Evolutionary conservation across 2,888 invertebrate species (phyloP).

Genomic region (Pelosia muscerda): DNA sequence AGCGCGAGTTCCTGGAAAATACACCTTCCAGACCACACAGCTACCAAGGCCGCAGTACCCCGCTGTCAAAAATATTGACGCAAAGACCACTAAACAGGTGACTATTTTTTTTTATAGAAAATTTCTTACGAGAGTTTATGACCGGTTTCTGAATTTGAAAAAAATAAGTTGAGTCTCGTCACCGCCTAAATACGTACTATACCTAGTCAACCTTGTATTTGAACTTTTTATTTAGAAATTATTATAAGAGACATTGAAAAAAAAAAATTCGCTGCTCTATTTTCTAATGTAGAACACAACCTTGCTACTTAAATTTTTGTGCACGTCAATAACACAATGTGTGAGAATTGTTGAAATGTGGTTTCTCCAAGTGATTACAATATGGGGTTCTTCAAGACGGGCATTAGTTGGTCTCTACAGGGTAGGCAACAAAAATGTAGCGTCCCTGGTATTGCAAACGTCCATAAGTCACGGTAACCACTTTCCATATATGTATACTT

Average conservation of each 20-base stretch:
- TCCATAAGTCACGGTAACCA: too few species aligned
- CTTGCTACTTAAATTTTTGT: not conserved
- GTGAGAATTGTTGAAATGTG: too few species aligned
- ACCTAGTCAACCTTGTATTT: too few species aligned
- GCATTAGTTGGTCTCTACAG: too few species aligned
- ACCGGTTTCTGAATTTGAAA: not conserved
- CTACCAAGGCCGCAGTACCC: conserved; percentile 91
- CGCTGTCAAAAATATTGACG: conserved; percentile 85
- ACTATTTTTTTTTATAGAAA: too few species aligned
- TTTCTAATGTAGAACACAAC: not conserved
- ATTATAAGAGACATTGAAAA: not conserved
- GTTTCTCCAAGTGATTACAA: too few species aligned
- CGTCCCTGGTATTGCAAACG: too few species aligned
- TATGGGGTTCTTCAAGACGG: too few species aligned
- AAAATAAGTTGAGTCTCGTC: not conserved
- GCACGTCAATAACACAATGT: too few species aligned
- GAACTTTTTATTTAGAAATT: not conserved
- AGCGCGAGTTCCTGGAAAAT: conserved; percentile 76
- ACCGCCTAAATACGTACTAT: not conserved
- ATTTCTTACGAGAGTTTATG: not conserved
- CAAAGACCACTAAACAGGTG: conserved; percentile 91
- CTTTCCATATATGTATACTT: too few species aligned
- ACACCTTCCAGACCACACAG: conserved; percentile 89
- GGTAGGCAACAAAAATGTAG: too few species aligned
- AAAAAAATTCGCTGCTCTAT: not conserved